phyloP scores from a whole-genome alignment of 2,888 invertebrate species.

The Drosophila subquinaria region DNA sequence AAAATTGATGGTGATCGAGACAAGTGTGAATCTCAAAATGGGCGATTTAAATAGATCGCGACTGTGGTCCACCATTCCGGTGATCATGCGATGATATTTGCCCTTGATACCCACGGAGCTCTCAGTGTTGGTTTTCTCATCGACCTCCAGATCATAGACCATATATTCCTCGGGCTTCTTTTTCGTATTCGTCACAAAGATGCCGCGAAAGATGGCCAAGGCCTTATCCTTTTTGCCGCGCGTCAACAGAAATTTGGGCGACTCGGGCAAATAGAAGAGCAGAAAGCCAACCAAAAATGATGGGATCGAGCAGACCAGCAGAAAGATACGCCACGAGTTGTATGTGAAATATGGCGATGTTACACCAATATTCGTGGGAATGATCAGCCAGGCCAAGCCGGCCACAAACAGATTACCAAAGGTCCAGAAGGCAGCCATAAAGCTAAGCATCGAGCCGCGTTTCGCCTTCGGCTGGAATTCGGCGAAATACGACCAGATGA shows the following conservation, averaged over 20 bases:
- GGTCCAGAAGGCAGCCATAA: constrained; percentile 98
- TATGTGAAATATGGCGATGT: constrained; percentile 90
- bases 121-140: constrained; percentile 86
- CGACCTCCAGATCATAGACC: constrained; percentile 90
- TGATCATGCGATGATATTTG: constrained; percentile 90
- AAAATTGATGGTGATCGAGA: constrained; percentile 95
- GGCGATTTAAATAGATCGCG: constrained; percentile 92
- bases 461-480: constrained; percentile 97
- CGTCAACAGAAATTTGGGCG: constrained; percentile 94
- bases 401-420: constrained; percentile 96
- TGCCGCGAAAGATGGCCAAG: constrained; percentile 92
- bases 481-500: constrained; percentile 97
- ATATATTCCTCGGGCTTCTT: constrained; percentile 91
- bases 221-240: constrained; percentile 93
- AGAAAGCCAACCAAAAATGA: constrained; percentile 94
- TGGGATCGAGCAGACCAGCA: constrained; percentile 94
- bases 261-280: constrained; percentile 94
- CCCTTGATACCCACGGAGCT: constrained; percentile 87
- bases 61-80: constrained; percentile 92
- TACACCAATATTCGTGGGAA: constrained; percentile 90
- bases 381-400: constrained; percentile 92
- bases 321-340: constrained; percentile 96
- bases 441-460: constrained; percentile 96
- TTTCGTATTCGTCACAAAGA: constrained; percentile 92
- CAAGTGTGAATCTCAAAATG: constrained; percentile 92